Base-by-base conservation (phyloP, 92 coral and sea anemone species). In the Epizoanthus illoricatus region DNA sequence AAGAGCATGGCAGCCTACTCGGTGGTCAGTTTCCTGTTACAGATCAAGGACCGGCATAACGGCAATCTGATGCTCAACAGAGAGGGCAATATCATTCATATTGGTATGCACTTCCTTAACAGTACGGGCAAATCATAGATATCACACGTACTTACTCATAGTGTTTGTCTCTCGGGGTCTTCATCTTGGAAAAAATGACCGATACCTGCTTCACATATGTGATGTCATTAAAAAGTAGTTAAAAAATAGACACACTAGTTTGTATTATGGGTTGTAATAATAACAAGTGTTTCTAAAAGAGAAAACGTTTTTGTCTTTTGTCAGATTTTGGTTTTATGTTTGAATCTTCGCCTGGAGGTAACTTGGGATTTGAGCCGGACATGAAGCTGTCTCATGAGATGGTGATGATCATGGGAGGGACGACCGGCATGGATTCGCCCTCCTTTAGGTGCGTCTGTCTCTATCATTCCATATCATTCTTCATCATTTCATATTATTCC, bases 391-490 rank as follows among this genome's bases (percentile, higher is more conserved):
- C 97, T 23, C 99, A 97, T 63, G 99, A 97, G 82, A 97, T 97
- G 99, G 99, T 97, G 21, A 94, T 97, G 95, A 97, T 97, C 20
- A 97, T 97, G 99, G 99, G 99, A 40, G 94, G 99, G 10, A 97
- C 94, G 7, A 78, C 13, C 33, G 82, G 82, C 2, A 94, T 97
- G 97, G 99, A 97, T 87, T 91, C 99, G 0, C 99, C 97, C 7
- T 86, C 98, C 10, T 97, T 97, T 90, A 97, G 99, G 99, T 90
- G 80, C 56, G 23, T 24, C 20, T 11, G 4, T 0, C 24, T 41
- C 16, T 28, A 28, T 28, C 33, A 28, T 28, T 28, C 1, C 33
- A 0, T 28, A 28, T 28, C 33, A 28, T 1, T 28, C 33, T 1
- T 1, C 1, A 28, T 28, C 33, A 28, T 28, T 28, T 1, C 1